Conservation (phyloP, 1,140 invertebrate species). For the Adelges cooleyi region DNA sequence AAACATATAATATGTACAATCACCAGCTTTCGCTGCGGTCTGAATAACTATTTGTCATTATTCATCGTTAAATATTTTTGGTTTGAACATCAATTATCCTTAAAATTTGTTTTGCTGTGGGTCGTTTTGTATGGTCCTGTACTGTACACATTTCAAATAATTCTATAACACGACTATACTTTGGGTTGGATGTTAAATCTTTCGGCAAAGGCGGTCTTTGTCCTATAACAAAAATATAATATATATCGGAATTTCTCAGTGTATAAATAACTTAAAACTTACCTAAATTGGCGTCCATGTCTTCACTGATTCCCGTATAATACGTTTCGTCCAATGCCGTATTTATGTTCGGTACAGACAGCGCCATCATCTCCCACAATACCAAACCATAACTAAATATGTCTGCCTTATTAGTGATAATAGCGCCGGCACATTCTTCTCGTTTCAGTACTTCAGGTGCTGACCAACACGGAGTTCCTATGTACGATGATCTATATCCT, state of each 20-base stretch:
- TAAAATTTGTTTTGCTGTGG: slow-evolving; percentile 41
- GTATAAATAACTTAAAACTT: background rate
- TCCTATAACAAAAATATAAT: slow-evolving; percentile 28
- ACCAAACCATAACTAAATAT: slow-evolving; percentile 67
- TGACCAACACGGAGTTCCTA: slow-evolving; percentile 50
- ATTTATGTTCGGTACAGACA: slow-evolving; percentile 49
- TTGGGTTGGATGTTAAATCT: slow-evolving; percentile 40
- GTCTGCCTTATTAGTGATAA: slow-evolving; percentile 59
- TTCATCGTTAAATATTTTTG: too few species aligned
- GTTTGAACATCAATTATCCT: background rate
- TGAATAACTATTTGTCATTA: too few species aligned
- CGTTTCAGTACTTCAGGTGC: slow-evolving; percentile 58
- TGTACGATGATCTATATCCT: slow-evolving; percentile 43
- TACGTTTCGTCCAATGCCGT: background rate
- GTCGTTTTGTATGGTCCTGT: slow-evolving; percentile 46
- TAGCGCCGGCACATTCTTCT: slow-evolving; percentile 36
- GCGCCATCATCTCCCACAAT: slow-evolving; percentile 68
- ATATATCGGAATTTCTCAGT: too few species aligned
- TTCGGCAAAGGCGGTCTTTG: slow-evolving; percentile 56
- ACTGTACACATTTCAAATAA: slow-evolving; percentile 62
- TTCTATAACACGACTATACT: slow-evolving; percentile 53
- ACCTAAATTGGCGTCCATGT: slow-evolving; percentile 10
- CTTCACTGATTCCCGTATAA: slow-evolving; percentile 6
- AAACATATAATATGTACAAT: too few species aligned
- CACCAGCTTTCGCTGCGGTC: too few species aligned